Evolutionary conservation across 2,113 vertebrate species (phyloP), one percentile per base, ranked within the genome.

Genomic region (Daphoenositta chrysoptera): DNA sequence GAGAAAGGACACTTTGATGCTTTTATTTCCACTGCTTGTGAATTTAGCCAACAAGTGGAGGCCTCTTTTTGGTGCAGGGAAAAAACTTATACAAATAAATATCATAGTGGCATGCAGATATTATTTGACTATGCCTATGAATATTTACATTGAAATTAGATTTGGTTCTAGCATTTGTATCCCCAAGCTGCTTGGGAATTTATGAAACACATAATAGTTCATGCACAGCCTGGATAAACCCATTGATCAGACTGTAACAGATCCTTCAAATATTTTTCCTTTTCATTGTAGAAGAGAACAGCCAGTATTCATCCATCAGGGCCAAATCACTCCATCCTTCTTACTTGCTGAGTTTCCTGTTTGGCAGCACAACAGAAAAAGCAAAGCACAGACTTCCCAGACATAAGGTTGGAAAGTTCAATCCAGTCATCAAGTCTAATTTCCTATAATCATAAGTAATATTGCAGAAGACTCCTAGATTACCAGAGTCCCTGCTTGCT

Each of bases 61-160:
- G 22, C 27, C 35, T 80, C 47, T 78, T 68, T 71, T 83, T 35
- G 14, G 23, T 81, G 48, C 28, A 90, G 60, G 16, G n/a, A 58
- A 76, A 71, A 83, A 90, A 51, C 9, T 10, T 11, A 18, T 10
- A 24, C 31, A 78, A 93, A 88, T 73, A 81, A 91, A 81, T 94
- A 65, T 45, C 44, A 24, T 64, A 22, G 33, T 72, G 64, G 39
- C 47, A 50, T 57, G 33, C 48, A 68, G 85, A 33, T 76, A 85
- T 86, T 89, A 63, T 90, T 96, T 83, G 37, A 80, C 23, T 83
- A 42, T 65, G 23, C 19, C 56, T 75, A 87, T 71, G 68, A 81
- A 89, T 83, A 83, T 93, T 93, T 94, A 50, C 51, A 86, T 73
- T 80, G 68, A 92, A 87, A 94, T 88, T 88, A 83, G 71, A 40